phyloP scores from a whole-genome alignment of 2,888 invertebrate species.

The Diaperis boleti region DNA sequence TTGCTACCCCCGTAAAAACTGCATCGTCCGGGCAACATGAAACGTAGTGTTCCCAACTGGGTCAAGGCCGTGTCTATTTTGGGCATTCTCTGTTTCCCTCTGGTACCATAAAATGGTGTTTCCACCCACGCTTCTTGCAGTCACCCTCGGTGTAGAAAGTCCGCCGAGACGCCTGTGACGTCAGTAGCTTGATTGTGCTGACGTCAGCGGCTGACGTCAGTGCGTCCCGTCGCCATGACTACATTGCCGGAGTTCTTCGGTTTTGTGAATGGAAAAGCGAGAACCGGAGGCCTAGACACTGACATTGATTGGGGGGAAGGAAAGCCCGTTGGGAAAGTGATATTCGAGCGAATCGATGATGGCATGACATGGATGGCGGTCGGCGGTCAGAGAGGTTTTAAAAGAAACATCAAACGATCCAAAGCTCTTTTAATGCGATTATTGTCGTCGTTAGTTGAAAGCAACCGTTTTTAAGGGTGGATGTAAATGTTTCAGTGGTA shows the following conservation, averaged over 20 bases:
- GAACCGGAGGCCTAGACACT: conserved; percentile 51
- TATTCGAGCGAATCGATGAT: conserved; percentile 9
- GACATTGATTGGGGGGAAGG: conserved; percentile 48
- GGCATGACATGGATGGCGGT: background rate
- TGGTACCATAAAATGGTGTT: conserved; percentile 41
- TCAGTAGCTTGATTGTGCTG: conserved; percentile 51
- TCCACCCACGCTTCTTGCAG: conserved; percentile 51
- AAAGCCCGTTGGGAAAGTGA: conserved; percentile 47
- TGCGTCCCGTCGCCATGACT: conserved; percentile 51
- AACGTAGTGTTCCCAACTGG: background rate
- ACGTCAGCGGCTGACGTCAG: conserved; percentile 53
- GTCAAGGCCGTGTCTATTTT: conserved; percentile 41
- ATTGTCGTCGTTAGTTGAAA: background rate
- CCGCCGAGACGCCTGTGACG: conserved; percentile 58
- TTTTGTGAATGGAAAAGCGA: conserved; percentile 55
- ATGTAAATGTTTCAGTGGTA: background rate
- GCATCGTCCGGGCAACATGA: conserved; percentile 22
- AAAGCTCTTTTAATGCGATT: background rate
- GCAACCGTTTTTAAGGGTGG: background rate
- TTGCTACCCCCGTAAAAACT: background rate
- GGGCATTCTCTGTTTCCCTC: conserved; percentile 32
- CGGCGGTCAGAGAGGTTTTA: background rate
- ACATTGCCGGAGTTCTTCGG: conserved; percentile 45
- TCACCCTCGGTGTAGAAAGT: conserved; percentile 47
- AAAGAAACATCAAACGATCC: background rate